Evolutionary conservation across 64 coral and sea anemone genomes (phyloP), one percentile per base, ranked within the genome.

Genomic region (Actinia equina): DNA sequence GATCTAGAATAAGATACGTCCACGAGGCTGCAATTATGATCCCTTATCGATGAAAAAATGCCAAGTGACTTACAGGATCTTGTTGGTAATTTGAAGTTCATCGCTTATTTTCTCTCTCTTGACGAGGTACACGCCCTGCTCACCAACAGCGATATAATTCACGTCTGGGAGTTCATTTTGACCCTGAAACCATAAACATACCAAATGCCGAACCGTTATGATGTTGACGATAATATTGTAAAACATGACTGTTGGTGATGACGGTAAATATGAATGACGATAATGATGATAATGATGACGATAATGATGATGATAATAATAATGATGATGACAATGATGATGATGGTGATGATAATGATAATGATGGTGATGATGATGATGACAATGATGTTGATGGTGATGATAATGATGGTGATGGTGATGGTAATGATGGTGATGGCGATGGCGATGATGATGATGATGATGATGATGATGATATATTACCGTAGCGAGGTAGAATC

Each of bases 401-500:
- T 65, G 62, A 20, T 65, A 20, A 65, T 23, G 6, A 23, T 23
- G 62, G 15, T 65, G 62, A n/a, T 65, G 62, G n/a, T 7, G n/a
- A 19, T 64, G 18, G n/a, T 12, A 14, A 23, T 10, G 62, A 65
- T 65, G 62, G 23, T 65, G n/a, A 20, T 65, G 62, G 23, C 9
- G 5, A 23, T 65, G 60, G 17, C 20, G 60, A 63, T 26, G 26
- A 30, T 37, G 69, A 37, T 71, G n/a, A 37, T 16, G 12, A 41
- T 42, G 11, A 74, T 17, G 69, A 74, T 74, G 69, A 41, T 74
- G 2, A 1, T 14, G 26, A 16, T 30, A 41, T 17, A 86, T 94
- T 81, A 99, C 97, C 90, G 89, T 91, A 19, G 91, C 97, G 20
- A 93, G 83, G 82, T 92, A 99, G 86, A 99, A 95, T 53, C 97